phyloP scores from a whole-genome alignment of 2,113 vertebrate genomes.

The Platichthys flesus region DNA sequence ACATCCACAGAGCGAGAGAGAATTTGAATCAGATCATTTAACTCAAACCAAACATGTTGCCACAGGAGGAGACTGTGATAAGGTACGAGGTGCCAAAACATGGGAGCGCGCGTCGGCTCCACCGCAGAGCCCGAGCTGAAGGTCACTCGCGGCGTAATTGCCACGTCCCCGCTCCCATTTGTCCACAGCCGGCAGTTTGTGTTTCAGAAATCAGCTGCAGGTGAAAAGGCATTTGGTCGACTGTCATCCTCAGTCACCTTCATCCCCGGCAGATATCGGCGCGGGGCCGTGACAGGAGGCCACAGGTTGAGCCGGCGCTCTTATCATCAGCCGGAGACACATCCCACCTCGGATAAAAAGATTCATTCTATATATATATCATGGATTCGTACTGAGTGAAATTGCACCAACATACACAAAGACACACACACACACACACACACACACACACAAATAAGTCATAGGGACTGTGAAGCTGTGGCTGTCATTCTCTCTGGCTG shows the following conservation, averaged over 20 bases:
- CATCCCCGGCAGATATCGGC: constrained; percentile 39
- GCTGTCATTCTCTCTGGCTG: background rate
- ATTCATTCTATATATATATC: background rate
- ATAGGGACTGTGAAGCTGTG: background rate
- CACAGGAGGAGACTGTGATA: constrained; percentile 1
- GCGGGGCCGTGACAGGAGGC: constrained; percentile 22
- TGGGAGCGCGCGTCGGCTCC: constrained; percentile 61
- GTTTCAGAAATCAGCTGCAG: constrained; percentile 58
- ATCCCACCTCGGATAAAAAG: background rate
- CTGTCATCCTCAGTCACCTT: constrained; percentile 74
- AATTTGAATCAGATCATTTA: background rate
- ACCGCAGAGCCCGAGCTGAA: constrained; percentile 62
- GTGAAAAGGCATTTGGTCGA: constrained; percentile 68
- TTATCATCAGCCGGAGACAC: constrained; percentile 15
- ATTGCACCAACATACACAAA: background rate
- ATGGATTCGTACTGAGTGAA: background rate
- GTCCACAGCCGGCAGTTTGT: constrained; percentile 54
- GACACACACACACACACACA: background rate
- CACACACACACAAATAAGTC: background rate
- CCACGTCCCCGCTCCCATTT: constrained; percentile 49
- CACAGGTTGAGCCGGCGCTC: constrained; percentile 26
- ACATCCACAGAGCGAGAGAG: background rate
- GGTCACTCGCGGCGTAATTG: constrained; percentile 57
- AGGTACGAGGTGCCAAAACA: constrained; percentile 1
- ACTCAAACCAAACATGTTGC: background rate